A percentile compares a stretch with the other conserved stretches of the same genome.
phyloP scores from a whole-genome alignment of 2,113 vertebrate genomes.

The Aphyosemion australe region DNA sequence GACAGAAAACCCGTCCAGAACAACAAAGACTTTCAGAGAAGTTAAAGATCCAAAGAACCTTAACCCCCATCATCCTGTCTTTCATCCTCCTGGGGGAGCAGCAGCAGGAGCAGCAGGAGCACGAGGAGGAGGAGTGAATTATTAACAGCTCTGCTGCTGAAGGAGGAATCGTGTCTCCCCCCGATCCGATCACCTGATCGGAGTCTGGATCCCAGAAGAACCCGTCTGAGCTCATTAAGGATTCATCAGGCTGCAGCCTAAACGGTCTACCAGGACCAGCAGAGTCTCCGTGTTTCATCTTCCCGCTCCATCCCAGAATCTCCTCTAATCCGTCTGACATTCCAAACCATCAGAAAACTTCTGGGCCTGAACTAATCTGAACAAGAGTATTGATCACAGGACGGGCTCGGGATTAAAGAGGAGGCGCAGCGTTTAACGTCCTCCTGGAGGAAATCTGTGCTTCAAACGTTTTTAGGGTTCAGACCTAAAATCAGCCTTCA shows the following conservation, averaged over 20 bases:
- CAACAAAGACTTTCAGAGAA: too few relatives aligned
- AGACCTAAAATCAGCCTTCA: too few relatives aligned
- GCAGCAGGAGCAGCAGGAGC: slow-evolving; percentile 11
- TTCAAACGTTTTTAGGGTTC: too few relatives aligned
- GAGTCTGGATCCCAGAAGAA: slow-evolving; percentile 36
- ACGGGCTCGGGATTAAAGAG: too few relatives aligned
- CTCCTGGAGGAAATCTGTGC: too few relatives aligned
- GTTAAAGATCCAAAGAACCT: too few relatives aligned
- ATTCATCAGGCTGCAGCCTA: slow-evolving; percentile 43
- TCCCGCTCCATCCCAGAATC: background rate
- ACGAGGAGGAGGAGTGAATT: too few relatives aligned
- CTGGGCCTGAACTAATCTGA: background rate
- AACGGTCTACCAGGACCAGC: slow-evolving; percentile 12
- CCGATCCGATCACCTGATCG: slow-evolving; percentile 44
- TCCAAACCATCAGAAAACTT: background rate
- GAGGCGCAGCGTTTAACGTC: too few relatives aligned
- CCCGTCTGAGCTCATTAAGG: slow-evolving; percentile 38
- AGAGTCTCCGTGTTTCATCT: background rate
- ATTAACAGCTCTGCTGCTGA: slow-evolving; percentile 53
- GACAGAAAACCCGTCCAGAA: too few relatives aligned
- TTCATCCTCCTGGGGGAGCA: slow-evolving; percentile 17
- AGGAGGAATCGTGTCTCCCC: slow-evolving; percentile 33
- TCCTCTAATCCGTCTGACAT: background rate
- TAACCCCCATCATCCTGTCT: too few relatives aligned
- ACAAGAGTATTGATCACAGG: background rate